These are phyloP conservation scores for Synergus japonicus DNA, from an alignment of 2,888 invertebrate genomes.

Conservation along the genomic window DNA sequence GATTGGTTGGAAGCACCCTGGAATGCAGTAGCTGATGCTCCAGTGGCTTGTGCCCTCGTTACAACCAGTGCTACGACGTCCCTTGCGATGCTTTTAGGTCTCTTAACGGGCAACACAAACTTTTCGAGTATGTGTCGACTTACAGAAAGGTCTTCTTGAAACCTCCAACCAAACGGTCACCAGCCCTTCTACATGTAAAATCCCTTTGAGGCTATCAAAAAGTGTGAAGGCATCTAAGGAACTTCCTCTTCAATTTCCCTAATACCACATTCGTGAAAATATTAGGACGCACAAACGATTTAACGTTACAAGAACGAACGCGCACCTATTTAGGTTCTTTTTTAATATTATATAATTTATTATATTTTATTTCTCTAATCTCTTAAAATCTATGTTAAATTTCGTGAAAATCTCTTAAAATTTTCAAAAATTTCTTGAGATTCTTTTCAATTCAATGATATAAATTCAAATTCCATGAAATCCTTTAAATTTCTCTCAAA, in stretches of 20 bases:
- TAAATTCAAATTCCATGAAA: too few species aligned
- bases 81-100: conserved; percentile 25
- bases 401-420: too few species aligned
- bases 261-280: not conserved
- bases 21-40: conserved; percentile 36
- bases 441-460: too few species aligned
- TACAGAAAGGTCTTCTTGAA: conserved; percentile 22
- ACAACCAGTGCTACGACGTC: conserved; percentile 28
- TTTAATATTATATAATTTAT: too few species aligned
- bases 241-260: conserved; percentile 1
- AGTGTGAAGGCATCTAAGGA: not conserved
- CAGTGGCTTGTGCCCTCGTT: conserved; percentile 37
- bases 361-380: too few species aligned
- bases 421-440: too few species aligned
- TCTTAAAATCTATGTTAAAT: too few species aligned
- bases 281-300: not conserved
- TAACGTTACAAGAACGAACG: too few species aligned
- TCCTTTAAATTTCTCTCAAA: too few species aligned
- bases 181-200: not conserved
- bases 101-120: conserved; percentile 37
- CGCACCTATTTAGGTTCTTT: too few species aligned
- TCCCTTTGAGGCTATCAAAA: conserved; percentile 1
- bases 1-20: conserved; percentile 36
- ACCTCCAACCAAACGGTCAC: conserved; percentile 2
- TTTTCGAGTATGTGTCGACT: conserved; percentile 30